phyloP scores from a whole-genome alignment of 2,797 vertebrate species.

The Xenentodon cancila region DNA sequence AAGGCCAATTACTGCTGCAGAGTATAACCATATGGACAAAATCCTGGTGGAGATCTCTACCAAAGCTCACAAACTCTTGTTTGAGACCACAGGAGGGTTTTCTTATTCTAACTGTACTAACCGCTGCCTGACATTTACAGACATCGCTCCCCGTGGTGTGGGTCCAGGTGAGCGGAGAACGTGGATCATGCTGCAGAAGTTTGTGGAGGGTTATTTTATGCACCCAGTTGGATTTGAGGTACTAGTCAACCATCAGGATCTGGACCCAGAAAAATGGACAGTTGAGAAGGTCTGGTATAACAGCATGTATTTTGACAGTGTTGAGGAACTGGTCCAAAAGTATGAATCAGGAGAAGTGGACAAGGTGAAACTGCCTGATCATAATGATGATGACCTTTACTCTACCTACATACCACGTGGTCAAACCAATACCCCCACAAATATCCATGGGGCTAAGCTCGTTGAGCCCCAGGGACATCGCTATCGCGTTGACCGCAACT shows the following conservation, averaged over 20 bases:
- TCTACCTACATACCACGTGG: constrained; percentile 88
- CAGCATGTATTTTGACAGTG: constrained; percentile 84
- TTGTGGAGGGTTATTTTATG: constrained; percentile 90
- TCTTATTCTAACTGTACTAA: constrained; percentile 80
- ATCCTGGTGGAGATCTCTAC: constrained; percentile 61
- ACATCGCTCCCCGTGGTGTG: constrained; percentile 88
- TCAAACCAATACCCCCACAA: constrained; percentile 67
- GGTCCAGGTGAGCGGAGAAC: constrained; percentile 85
- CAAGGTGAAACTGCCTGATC: constrained; percentile 67
- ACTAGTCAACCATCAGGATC: constrained; percentile 85
- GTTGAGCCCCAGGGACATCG: constrained; percentile 87
- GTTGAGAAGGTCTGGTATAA: constrained; percentile 92
- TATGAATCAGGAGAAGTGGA: constrained; percentile 78
- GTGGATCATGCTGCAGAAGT: constrained; percentile 91
- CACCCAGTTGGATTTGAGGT: constrained; percentile 93
- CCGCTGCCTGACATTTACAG: constrained; percentile 87
- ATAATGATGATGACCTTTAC: constrained; percentile 73
- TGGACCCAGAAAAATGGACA: constrained; percentile 81
- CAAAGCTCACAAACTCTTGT: constrained; percentile 81
- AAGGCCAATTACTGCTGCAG: constrained; percentile 78
- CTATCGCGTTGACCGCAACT: constrained; percentile 82
- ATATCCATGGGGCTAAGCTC: constrained; percentile 82
- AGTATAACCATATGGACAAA: constrained; percentile 78
- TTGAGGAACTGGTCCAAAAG: constrained; percentile 82
- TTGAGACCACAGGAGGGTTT: constrained; percentile 86